Base-by-base conservation (phyloP, 2,797 vertebrate genomes). In the Fundulus diaphanus region DNA sequence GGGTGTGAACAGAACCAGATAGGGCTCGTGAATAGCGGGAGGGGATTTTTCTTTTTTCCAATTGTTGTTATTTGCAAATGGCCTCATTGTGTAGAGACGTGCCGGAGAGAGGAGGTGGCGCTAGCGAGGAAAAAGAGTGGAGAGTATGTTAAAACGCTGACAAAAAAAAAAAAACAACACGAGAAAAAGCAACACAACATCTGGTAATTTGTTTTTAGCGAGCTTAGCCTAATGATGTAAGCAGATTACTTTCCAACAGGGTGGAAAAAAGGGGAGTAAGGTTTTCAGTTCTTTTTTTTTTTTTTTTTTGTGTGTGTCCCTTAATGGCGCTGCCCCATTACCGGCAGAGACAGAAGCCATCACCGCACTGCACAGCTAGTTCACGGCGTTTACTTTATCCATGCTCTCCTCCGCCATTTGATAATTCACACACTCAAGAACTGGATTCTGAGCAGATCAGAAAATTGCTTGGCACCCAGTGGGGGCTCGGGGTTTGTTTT, bases 191-290 rank as follows among this genome's bases (percentile, higher is more conserved):
- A 95, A 95, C 94, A 95, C 95, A 97, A 97, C 96, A 97, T 97
- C 97, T 98, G 96, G 96, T 97, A 96, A 98, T 98, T 97, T 97
- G 96, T 97, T 97, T 70, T 97, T 96, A 95, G 95, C 92, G 95
- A 96, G 96, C 95, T 97, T 96, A 97, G 95, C 95, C 95, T 98
- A 97, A 97, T 96, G 95, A 97, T 97, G 97, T 97, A 98, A 97
- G 97, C 96, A 97, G 96, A 97, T 98, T 97, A 97, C 96, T 97
- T 95, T 96, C 92, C 92, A 95, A 94, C 92, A 93, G 95, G 94
- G 94, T 94, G 81, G 83, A 79, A 87, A 27, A 87, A 84, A 77
- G 85, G 82, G 82, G 66, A 79, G 86, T 79, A 77, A 74, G 40
- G 3, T 20, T 72, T 79, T 20, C n/a, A 40, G 49, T 70, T 70